A percentile compares a stretch with the other conserved stretches of the same genome.
Evolutionary conservation across 2,797 vertebrate genomes (phyloP).

Genomic region (Australoheros facetus): DNA sequence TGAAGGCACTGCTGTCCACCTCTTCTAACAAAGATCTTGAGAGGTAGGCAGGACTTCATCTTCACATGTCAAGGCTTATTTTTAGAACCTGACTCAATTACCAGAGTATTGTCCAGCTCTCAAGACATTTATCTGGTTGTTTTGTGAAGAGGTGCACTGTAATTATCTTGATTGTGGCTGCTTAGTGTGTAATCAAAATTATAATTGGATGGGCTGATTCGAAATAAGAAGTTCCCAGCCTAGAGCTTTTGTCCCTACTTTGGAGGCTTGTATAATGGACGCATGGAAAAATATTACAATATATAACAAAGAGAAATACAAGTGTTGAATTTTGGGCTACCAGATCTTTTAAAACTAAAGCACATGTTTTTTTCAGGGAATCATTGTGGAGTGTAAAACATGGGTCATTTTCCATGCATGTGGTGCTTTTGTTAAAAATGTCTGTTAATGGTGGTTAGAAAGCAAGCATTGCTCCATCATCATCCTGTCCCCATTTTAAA

Average conservation of each 20-base stretch:
- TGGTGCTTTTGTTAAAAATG: not conserved
- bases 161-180: slow-evolving; percentile 46
- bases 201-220: slow-evolving; percentile 34
- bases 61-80: slow-evolving; percentile 26
- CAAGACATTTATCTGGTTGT: slow-evolving; percentile 31
- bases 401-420: not conserved
- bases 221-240: slow-evolving; percentile 24
- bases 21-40: slow-evolving; percentile 25
- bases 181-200: slow-evolving; percentile 50
- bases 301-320: slow-evolving; percentile 28
- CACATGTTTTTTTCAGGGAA: not conserved
- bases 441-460: slow-evolving; percentile 8
- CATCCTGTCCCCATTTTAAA: slow-evolving; percentile 3
- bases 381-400: not conserved
- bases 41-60: slow-evolving; percentile 47
- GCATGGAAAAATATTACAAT: slow-evolving; percentile 19
- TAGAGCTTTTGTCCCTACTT: slow-evolving; percentile 30
- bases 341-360: not conserved
- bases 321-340: slow-evolving; percentile 14
- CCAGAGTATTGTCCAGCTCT: slow-evolving; percentile 20
- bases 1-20: slow-evolving; percentile 45
- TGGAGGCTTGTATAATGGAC: slow-evolving; percentile 30
- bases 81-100: slow-evolving; percentile 24
- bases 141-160: slow-evolving; percentile 23
- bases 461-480: not conserved